A percentile compares a stretch with the other conserved stretches of the same genome.
Evolutionary conservation across 2,113 vertebrate genomes (phyloP).

Genomic region (Ibidorhyncha struthersii): DNA sequence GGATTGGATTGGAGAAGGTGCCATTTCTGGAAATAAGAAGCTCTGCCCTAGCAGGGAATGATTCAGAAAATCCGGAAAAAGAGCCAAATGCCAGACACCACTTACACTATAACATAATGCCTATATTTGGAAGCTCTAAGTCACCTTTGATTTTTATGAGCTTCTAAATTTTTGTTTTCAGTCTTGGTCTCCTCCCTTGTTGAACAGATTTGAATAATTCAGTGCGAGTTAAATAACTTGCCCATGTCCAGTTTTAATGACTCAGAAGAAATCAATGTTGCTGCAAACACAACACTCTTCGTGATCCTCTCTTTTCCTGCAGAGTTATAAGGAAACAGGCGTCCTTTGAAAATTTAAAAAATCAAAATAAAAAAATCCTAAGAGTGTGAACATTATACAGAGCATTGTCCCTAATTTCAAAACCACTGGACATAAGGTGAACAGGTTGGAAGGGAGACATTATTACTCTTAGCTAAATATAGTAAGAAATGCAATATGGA

Average conservation of each 20-base stretch:
- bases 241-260: background rate
- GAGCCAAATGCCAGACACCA: conserved; percentile 1
- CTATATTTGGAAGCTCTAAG: conserved; percentile 47
- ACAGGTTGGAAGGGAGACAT: background rate
- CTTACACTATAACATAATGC: background rate
- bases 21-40: background rate
- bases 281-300: background rate
- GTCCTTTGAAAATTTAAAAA: background rate
- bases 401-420: background rate
- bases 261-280: conserved; percentile 20
- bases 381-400: background rate
- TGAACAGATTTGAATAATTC: conserved; percentile 27
- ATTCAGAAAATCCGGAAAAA: conserved; percentile 44
- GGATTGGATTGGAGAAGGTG: background rate
- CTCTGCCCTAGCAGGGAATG: background rate
- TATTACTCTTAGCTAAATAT: background rate
- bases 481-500: background rate
- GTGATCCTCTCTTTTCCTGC: background rate
- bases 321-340: background rate
- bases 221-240: background rate
- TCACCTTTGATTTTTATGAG: conserved; percentile 41
- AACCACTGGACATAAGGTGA: background rate
- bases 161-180: background rate
- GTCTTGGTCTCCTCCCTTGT: background rate
- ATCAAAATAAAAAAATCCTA: no score